Percentiles rank a stretch among this genome's conserved stretches.
These are phyloP conservation scores for Stegodyphus mimosarum DNA, from an alignment of 1,140 invertebrate genomes.

Conservation along the genomic window DNA sequence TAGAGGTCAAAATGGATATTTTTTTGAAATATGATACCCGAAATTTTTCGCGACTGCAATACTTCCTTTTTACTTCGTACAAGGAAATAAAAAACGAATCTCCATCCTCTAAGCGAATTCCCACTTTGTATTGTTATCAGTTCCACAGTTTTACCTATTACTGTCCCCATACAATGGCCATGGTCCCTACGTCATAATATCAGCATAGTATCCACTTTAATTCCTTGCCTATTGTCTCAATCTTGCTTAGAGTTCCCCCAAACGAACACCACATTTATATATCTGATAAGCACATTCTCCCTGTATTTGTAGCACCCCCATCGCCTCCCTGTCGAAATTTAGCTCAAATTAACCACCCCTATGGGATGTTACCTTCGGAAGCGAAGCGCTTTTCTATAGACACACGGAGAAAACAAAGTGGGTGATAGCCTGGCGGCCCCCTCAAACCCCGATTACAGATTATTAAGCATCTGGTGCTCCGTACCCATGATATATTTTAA, in stretches of 20 bases:
- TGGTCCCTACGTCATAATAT: neutral
- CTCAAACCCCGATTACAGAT: conserved; percentile 5
- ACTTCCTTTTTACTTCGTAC: no score
- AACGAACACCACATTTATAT: neutral
- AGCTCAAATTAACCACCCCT: conserved; percentile 44
- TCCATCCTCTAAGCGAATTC: no score
- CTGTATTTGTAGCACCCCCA: neutral
- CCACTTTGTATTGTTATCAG: no score
- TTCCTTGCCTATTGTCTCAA: neutral
- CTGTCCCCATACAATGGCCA: no score
- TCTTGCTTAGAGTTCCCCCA: no score
- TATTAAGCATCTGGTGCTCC: conserved; percentile 13
- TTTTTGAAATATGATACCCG: no score
- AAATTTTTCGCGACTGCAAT: no score
- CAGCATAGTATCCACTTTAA: neutral
- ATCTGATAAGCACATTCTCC: neutral
- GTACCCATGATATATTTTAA: conserved; percentile 39
- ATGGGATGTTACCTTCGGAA: conserved; percentile 1
- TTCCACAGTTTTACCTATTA: no score
- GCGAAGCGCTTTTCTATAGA: neutral
- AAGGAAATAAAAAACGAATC: no score
- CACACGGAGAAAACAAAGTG: neutral
- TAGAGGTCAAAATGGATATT: no score
- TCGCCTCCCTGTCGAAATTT: neutral
- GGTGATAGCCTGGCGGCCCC: neutral